Percentiles rank a stretch among this genome's conserved stretches.
Conservation (phyloP, 2,888 invertebrate genomes). For the Sinodicranocentrus sp. region DNA sequence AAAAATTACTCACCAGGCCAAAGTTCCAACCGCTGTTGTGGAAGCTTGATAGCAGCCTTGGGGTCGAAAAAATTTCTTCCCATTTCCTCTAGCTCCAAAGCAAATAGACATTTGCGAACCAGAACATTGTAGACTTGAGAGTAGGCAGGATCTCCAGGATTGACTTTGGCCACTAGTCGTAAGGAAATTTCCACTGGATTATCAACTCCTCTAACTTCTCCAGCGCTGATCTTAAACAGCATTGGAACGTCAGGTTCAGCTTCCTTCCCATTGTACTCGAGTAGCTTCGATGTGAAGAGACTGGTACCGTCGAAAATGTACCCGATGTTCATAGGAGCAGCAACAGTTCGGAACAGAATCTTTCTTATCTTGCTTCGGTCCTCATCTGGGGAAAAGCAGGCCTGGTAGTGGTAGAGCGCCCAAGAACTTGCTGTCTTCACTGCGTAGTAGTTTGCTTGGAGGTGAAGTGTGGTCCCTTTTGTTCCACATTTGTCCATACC, state of each 20-base stretch:
- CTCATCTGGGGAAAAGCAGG: neutral
- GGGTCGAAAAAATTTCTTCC: slow-evolving; percentile 72
- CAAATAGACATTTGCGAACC: slow-evolving; percentile 61
- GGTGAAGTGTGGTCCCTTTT: neutral
- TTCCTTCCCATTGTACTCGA: neutral
- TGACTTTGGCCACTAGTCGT: neutral
- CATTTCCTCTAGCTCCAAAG: slow-evolving; percentile 63
- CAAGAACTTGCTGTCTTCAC: slow-evolving; percentile 1
- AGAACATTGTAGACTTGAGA: slow-evolving; percentile 71
- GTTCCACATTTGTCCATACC: neutral
- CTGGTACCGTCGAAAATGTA: slow-evolving; percentile 41
- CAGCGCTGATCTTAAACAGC: neutral
- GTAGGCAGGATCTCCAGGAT: slow-evolving; percentile 41
- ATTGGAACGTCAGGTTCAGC: neutral
- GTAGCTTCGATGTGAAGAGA: slow-evolving; percentile 12
- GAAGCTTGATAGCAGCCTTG: slow-evolving; percentile 6
- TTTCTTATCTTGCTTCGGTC: neutral
- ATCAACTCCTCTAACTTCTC: neutral
- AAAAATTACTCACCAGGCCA: slow-evolving; percentile 53
- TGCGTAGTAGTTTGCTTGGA: slow-evolving; percentile 4
- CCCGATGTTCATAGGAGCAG: neutral
- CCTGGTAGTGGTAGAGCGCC: slow-evolving; percentile 25
- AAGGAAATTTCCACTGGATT: slow-evolving; percentile 3
- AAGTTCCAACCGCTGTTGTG: slow-evolving; percentile 8
- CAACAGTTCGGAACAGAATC: neutral